Percentiles rank a stretch among this genome's conserved stretches.
These are phyloP conservation scores for Nephrotoma flavescens DNA, from an alignment of 2,888 invertebrate genomes.

Conservation along the genomic window DNA sequence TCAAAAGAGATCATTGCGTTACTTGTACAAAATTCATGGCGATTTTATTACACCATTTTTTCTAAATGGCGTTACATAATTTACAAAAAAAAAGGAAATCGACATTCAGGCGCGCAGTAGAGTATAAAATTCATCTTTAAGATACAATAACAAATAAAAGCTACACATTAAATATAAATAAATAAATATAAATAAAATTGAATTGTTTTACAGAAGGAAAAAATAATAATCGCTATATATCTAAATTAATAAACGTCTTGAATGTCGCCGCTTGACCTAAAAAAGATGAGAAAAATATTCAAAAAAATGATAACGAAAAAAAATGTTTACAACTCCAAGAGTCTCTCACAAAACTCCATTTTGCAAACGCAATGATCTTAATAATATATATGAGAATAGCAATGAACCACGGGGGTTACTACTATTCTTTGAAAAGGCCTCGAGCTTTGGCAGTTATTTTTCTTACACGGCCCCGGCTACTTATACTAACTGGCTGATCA, in stretches of 20 bases:
- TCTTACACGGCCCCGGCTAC: conserved; percentile 71
- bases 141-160: not conserved
- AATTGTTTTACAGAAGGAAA: not conserved
- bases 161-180: not conserved
- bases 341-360: not conserved
- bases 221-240: not conserved
- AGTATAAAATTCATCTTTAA: not conserved
- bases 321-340: not conserved
- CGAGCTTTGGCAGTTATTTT: conserved; percentile 68
- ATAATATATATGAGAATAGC: not conserved
- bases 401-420: not conserved
- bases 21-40: not conserved
- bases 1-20: not conserved
- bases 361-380: not conserved
- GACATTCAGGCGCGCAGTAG: not conserved
- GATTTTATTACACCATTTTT: not conserved
- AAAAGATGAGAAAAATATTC: not conserved
- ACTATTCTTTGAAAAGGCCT: conserved; percentile 38
- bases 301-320: not conserved
- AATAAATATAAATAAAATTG: not conserved
- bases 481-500: conserved; percentile 39
- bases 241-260: not conserved
- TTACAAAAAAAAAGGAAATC: not conserved
- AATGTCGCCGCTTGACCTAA: not conserved
- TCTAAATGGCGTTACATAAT: not conserved